Evolutionary conservation across 2,797 vertebrate genomes (phyloP).

Genomic region (Sebastiscus tertius): DNA sequence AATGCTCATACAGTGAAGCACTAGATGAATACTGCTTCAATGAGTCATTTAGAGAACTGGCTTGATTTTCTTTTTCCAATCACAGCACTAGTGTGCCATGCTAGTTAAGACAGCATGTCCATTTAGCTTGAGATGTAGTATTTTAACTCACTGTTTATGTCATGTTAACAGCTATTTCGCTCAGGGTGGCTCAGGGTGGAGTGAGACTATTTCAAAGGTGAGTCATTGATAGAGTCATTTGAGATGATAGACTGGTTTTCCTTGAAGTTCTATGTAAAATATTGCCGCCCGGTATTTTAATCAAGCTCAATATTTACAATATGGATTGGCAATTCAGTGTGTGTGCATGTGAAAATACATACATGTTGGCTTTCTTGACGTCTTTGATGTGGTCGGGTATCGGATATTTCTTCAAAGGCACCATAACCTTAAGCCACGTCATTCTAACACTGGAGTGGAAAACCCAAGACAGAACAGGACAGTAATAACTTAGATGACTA

Average conservation of each 20-base stretch:
- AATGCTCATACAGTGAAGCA: neutral
- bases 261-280: neutral
- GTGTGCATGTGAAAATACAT: slow-evolving; percentile 1
- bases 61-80: neutral
- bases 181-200: neutral
- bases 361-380: neutral
- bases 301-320: neutral
- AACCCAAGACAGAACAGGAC: neutral
- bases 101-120: too few relatives aligned
- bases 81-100: too few relatives aligned
- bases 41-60: neutral
- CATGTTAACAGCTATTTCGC: neutral
- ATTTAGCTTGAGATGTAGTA: too few relatives aligned
- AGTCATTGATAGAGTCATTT: neutral
- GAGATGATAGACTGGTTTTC: neutral
- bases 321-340: neutral
- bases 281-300: neutral
- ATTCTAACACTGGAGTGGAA: neutral
- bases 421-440: accelerated
- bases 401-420: neutral
- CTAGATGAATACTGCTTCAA: neutral
- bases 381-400: neutral
- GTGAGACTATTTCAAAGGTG: neutral
- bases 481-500: neutral
- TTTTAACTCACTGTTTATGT: neutral